Conservation (phyloP, 2,113 vertebrate species). For the Sapajus apella region DNA sequence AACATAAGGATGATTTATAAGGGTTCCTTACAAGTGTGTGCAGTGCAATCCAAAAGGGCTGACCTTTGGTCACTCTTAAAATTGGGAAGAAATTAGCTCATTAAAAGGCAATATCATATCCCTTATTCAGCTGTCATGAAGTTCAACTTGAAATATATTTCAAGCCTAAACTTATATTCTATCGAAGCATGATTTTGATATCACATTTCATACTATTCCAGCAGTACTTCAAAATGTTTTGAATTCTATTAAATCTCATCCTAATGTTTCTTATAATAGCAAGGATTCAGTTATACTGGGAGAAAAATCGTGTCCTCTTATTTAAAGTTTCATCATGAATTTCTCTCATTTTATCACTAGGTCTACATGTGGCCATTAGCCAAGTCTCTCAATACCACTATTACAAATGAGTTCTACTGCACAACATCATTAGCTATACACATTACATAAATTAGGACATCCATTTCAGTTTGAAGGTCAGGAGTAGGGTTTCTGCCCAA, state of each 20-base stretch:
- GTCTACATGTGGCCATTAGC: neutral
- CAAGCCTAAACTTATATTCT: slow-evolving; percentile 17
- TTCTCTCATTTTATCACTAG: slow-evolving; percentile 30
- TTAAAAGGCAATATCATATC: slow-evolving; percentile 64
- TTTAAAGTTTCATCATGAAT: neutral
- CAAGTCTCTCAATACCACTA: neutral
- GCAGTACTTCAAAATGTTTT: slow-evolving; percentile 21
- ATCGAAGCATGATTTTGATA: slow-evolving; percentile 15
- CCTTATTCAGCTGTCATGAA: slow-evolving; percentile 57
- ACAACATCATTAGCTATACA: neutral
- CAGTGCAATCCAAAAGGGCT: slow-evolving; percentile 2
- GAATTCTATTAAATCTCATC: slow-evolving; percentile 47
- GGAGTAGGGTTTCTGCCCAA: neutral
- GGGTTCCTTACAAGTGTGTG: slow-evolving; percentile 40
- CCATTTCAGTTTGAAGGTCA: slow-evolving; percentile 44
- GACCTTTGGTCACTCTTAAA: slow-evolving; percentile 53
- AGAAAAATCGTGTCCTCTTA: slow-evolving; percentile 27
- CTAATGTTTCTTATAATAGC: slow-evolving; percentile 13
- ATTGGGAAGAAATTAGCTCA: slow-evolving; percentile 59
- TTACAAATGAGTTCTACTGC: neutral
- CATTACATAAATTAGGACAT: neutral
- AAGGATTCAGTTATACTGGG: neutral
- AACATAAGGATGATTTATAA: slow-evolving; percentile 44
- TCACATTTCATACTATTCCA: neutral
- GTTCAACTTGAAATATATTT: slow-evolving; percentile 63